A percentile compares a stretch with the other conserved stretches of the same genome.
Conservation (phyloP, 2,797 vertebrate genomes). For the Channallabes apus region DNA sequence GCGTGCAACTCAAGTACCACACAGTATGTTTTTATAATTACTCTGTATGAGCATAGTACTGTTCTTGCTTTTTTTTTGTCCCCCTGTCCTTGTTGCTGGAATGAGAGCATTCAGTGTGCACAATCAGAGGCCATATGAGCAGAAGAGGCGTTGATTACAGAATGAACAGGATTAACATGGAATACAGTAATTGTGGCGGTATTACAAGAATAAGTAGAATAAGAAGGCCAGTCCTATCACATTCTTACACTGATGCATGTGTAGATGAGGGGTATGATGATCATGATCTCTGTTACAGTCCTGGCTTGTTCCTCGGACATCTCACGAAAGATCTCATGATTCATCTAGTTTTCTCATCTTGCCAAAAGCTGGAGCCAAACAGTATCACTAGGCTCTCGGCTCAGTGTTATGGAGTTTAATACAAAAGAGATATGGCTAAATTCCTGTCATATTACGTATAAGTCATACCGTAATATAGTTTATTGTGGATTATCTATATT, state of each 20-base stretch:
- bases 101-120: neutral
- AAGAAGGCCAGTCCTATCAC: neutral
- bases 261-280: neutral
- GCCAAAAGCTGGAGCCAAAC: neutral
- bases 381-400: neutral
- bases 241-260: neutral
- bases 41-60: neutral
- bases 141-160: neutral
- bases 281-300: neutral
- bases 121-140: neutral
- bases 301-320: neutral
- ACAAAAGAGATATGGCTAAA: neutral
- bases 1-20: neutral
- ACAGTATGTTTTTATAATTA: constrained; percentile 10
- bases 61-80: neutral
- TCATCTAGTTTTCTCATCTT: neutral
- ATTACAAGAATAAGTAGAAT: neutral
- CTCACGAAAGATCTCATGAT: neutral
- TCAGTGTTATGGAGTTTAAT: neutral
- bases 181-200: neutral
- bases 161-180: neutral
- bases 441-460: neutral
- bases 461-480: neutral
- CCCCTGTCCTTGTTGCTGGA: neutral
- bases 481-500: neutral